Conservation (phyloP, 2,888 invertebrate genomes). For the Apodemia duryi region DNA sequence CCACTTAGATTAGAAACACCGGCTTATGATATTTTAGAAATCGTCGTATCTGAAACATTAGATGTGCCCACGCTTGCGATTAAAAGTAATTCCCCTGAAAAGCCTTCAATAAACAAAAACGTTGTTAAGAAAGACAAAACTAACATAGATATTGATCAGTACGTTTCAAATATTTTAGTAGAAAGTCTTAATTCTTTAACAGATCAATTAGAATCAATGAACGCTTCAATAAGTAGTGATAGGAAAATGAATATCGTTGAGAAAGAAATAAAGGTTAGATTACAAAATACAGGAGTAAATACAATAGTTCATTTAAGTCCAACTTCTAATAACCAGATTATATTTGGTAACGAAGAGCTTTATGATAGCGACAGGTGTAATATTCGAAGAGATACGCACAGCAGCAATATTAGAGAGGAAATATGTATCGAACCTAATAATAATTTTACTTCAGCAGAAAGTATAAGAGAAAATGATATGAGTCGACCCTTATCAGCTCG, state of each 20-base stretch:
- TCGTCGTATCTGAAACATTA: conserved; percentile 65
- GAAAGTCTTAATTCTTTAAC: conserved; percentile 72
- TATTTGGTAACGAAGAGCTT: conserved; percentile 69
- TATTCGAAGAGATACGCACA: conserved; percentile 34
- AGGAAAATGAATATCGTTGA: conserved; percentile 66
- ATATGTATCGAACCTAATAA: conserved; percentile 47
- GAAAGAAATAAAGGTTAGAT: conserved; percentile 72
- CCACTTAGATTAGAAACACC: conserved; percentile 44
- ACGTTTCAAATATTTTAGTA: conserved; percentile 72
- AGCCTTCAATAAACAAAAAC: conserved; percentile 29
- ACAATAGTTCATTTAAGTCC: conserved; percentile 72
- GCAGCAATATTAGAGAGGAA: conserved; percentile 45
- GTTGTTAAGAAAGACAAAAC: conserved; percentile 29
- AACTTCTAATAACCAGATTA: conserved; percentile 70
- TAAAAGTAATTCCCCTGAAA: conserved; percentile 31
- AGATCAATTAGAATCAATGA: conserved; percentile 67
- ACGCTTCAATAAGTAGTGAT: conserved; percentile 55
- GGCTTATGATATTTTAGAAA: conserved; percentile 61
- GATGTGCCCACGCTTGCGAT: conserved; percentile 36
- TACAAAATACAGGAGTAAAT: conserved; percentile 70
- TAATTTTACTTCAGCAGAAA: conserved; percentile 39
- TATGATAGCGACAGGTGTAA: conserved; percentile 48
- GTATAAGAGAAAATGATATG: conserved; percentile 28
- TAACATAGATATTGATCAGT: conserved; percentile 67
- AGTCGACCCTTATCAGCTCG: conserved; percentile 19